Evolutionary conservation across 2,113 vertebrate genomes (phyloP), one percentile per base, ranked within the genome.

Genomic region (Oenanthe oenanthe): DNA sequence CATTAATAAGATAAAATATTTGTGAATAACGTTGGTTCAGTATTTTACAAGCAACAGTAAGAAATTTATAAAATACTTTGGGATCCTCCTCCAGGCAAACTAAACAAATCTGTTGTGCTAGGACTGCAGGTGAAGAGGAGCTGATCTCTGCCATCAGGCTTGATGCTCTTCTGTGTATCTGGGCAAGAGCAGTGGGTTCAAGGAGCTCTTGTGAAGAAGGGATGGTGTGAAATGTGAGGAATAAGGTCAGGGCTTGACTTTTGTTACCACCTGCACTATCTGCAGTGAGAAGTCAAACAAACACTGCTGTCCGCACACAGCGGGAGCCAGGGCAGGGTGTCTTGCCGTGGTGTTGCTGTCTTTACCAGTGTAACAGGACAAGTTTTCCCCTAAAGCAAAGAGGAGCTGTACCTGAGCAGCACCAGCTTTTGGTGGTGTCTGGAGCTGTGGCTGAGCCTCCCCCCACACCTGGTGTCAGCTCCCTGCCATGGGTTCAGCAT

Each of bases 381-480:
- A 50, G 29, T 22, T 84, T 79, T 13, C 75, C 34, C 19, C 28
- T 28, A 9, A 7, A 34, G 26, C 51, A 32, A 8, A 74, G 65
- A 45, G 58, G 20, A 66, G 68, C 13, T 58, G 51, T 32, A 3
- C 47, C 43, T 70, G 0, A 0, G 77, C 47, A 91, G 34, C 26
- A 10, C 14, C 0, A 0, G 54, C 8, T 25, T 47, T 40, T 12
- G 18, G 92, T 26, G 58, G 24, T 60, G 1, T 15, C 1, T 3
- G 20, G 74, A 75, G 47, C 47, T 45, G 48, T 0, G 4, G 62
- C 40, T 0, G 1, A 79, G 51, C 58, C 24, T 67, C 21, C 26
- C 22, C 2, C 58, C 8, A 22, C 53, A 1, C 16, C 9, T 22
- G 0, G 1, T 51, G 82, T 20, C 88, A n/a, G 57, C 10, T 25